These are phyloP conservation scores for Parascotia fuliginaria DNA, from an alignment of 2,888 invertebrate genomes.

Conservation along the genomic window DNA sequence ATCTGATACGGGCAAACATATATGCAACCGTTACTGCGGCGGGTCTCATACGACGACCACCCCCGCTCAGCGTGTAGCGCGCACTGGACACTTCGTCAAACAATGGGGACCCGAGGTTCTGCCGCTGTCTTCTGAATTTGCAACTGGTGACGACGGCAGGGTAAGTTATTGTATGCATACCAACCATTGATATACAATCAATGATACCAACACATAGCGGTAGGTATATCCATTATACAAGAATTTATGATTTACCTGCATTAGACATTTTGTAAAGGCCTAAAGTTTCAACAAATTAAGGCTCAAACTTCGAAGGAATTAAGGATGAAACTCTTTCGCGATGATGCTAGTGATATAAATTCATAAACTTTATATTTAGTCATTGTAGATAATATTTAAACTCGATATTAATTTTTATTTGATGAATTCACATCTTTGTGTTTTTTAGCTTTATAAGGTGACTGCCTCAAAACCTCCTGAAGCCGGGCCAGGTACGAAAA, in stretches of 20 bases:
- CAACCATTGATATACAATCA: too few relatives aligned
- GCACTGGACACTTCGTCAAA: constrained; percentile 87
- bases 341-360: too few relatives aligned
- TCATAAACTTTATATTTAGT: not conserved
- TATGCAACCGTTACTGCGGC: constrained; percentile 91
- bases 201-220: too few relatives aligned
- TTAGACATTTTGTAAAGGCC: too few relatives aligned
- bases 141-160: constrained; percentile 78
- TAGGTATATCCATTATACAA: too few relatives aligned
- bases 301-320: too few relatives aligned
- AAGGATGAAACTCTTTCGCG: too few relatives aligned
- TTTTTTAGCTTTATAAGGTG: constrained; percentile 73
- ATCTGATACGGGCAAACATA: constrained; percentile 73
- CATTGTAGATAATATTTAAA: too few relatives aligned
- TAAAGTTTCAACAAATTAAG: too few relatives aligned
- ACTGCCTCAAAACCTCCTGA: constrained; percentile 51
- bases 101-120: constrained; percentile 88
- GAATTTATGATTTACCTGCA: too few relatives aligned
- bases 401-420: too few relatives aligned
- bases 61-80: constrained; percentile 89
- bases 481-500: constrained; percentile 62
- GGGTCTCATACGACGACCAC: constrained; percentile 91
- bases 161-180: constrained; percentile 50
- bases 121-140: constrained; percentile 75
- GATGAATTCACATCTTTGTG: too few relatives aligned